Evolutionary conservation across 1,140 invertebrate genomes (phyloP).

Genomic region (Danaus melanippus): DNA sequence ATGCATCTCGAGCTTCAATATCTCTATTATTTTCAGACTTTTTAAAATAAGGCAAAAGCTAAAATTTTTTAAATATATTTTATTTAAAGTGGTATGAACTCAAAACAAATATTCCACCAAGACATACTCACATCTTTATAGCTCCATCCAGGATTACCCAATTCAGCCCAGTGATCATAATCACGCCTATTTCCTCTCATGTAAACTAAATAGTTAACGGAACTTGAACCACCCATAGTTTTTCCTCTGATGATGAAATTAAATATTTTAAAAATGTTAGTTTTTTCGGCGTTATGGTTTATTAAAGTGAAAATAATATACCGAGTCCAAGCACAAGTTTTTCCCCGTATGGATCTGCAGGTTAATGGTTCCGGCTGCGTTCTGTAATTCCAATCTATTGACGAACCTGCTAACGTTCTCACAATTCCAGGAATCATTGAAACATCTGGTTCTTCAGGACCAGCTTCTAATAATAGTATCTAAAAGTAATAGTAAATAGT

Average conservation of each 20-base stretch:
- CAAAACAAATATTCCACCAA: neutral
- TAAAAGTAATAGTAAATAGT: slow-evolving; percentile 28
- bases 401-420: slow-evolving; percentile 69
- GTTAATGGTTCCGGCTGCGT: slow-evolving; percentile 74
- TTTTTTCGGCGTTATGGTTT: neutral
- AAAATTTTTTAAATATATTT: slow-evolving; percentile 6
- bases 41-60: slow-evolving; percentile 25
- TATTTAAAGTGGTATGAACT: neutral
- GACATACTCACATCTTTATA: slow-evolving; percentile 77
- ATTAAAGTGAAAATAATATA: slow-evolving; percentile 19
- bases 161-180: slow-evolving; percentile 79
- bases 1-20: slow-evolving; percentile 39
- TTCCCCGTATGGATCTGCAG: slow-evolving; percentile 68
- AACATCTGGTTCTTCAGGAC: slow-evolving; percentile 80
- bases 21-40: slow-evolving; percentile 75
- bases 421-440: slow-evolving; percentile 79
- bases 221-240: slow-evolving; percentile 80
- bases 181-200: slow-evolving; percentile 82
- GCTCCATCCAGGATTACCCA: slow-evolving; percentile 83
- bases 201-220: slow-evolving; percentile 86
- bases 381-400: slow-evolving; percentile 79
- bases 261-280: slow-evolving; percentile 5
- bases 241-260: slow-evolving; percentile 57
- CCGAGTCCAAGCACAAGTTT: slow-evolving; percentile 79
- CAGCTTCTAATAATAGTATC: slow-evolving; percentile 84